Percentiles rank a stretch among this genome's conserved stretches.
Evolutionary conservation across 64 coral and sea anemone genomes (phyloP).

Genomic region (Hydrozoanthus tunicans): DNA sequence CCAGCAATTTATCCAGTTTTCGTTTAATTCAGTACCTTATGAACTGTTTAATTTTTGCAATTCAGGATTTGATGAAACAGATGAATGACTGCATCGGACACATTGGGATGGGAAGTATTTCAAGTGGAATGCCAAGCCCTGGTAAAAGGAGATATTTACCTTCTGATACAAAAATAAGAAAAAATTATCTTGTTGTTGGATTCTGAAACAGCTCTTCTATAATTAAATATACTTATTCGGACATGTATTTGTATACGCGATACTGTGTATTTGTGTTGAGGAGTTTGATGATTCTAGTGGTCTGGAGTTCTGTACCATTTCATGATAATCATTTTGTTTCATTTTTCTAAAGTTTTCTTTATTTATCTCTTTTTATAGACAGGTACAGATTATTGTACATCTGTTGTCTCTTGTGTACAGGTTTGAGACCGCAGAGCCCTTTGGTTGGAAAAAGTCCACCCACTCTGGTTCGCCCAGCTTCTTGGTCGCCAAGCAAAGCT

Average conservation of each 20-base stretch:
- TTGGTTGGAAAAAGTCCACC: slow-evolving; percentile 59
- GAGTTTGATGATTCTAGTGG: too few relatives aligned
- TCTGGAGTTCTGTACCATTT: too few relatives aligned
- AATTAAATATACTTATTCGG: too few relatives aligned
- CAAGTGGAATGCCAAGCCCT: slow-evolving; percentile 36
- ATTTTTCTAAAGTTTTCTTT: neutral
- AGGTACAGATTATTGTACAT: neutral
- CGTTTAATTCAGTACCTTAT: neutral
- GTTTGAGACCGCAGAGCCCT: slow-evolving; percentile 47
- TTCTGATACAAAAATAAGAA: neutral
- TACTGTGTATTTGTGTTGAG: too few relatives aligned
- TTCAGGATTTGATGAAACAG: slow-evolving; percentile 73
- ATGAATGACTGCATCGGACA: slow-evolving; percentile 87
- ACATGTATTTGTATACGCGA: too few relatives aligned
- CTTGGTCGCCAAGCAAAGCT: slow-evolving; percentile 69
- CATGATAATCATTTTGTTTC: too few relatives aligned
- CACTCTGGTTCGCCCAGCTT: slow-evolving; percentile 48
- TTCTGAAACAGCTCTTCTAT: too few relatives aligned
- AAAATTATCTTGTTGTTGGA: neutral
- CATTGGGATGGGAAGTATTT: slow-evolving; percentile 63
- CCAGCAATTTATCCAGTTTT: too few relatives aligned
- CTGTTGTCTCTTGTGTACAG: neutral
- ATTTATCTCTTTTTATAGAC: neutral
- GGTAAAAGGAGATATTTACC: slow-evolving; percentile 25
- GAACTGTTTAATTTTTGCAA: neutral